Percentiles rank a stretch among this genome's conserved stretches.
These are phyloP conservation scores for Falcaria lacertinaria DNA, from an alignment of 2,888 invertebrate species.

Conservation along the genomic window DNA sequence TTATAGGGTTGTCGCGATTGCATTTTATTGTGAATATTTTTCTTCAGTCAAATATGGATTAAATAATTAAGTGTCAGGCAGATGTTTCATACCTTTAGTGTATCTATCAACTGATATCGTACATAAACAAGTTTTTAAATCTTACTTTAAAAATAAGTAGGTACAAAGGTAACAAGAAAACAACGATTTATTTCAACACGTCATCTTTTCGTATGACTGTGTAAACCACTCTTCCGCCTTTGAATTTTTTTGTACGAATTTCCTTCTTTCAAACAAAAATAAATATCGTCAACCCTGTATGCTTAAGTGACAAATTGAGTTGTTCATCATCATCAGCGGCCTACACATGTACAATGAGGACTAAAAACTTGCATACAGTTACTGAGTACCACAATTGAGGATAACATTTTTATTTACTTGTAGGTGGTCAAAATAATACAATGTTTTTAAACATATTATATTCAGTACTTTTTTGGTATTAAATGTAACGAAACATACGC, in stretches of 20 bases:
- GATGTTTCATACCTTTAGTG: too few species aligned
- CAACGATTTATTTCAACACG: not conserved
- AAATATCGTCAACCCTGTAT: conserved; percentile 33
- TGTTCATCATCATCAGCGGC: conserved; percentile 42
- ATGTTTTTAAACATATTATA: too few species aligned
- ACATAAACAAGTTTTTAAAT: conserved; percentile 12
- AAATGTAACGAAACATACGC: too few species aligned
- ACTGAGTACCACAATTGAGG: conserved; percentile 34
- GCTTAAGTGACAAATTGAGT: conserved; percentile 49
- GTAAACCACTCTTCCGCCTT: not conserved
- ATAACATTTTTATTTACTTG: conserved; percentile 11
- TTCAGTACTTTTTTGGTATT: too few species aligned
- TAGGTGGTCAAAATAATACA: not conserved
- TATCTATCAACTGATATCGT: too few species aligned
- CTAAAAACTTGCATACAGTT: conserved; percentile 9
- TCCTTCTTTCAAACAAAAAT: not conserved
- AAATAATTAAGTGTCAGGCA: too few species aligned
- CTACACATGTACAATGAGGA: conserved; percentile 31
- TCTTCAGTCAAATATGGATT: too few species aligned
- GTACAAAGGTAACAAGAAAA: not conserved
- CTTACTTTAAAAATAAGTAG: conserved; percentile 6
- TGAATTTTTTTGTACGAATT: not conserved
- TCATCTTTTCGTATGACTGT: not conserved
- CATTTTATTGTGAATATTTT: not conserved
- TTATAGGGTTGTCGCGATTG: conserved; percentile 14